These are phyloP conservation scores for Cottoperca gobio DNA, from an alignment of 2,797 vertebrate genomes.

Conservation along the genomic window DNA sequence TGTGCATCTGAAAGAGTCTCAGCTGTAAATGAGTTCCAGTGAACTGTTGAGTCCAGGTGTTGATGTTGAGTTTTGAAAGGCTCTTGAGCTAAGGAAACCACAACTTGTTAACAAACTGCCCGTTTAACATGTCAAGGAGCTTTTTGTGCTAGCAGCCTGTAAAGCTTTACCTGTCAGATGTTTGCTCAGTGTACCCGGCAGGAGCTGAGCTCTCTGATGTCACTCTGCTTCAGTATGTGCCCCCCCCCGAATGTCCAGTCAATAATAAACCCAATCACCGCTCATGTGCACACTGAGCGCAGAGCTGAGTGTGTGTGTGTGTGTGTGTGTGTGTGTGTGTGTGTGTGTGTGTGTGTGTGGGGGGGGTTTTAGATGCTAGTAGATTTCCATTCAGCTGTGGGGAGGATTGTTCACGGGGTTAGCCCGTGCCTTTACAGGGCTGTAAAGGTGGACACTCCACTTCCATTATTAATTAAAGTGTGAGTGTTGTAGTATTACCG, in stretches of 20 bases:
- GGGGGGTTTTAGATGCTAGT: conserved; percentile 26
- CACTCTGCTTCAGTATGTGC: neutral
- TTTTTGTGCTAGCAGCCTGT: neutral
- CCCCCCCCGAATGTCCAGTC: conserved; percentile 49
- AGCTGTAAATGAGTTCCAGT: neutral
- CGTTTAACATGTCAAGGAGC: neutral
- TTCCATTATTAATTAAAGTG: no score
- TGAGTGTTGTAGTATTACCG: no score
- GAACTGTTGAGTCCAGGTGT: no score
- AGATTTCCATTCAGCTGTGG: conserved; percentile 49
- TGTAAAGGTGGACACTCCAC: no score
- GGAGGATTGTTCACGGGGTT: conserved; percentile 11
- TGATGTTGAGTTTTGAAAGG: neutral
- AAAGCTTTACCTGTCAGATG: neutral
- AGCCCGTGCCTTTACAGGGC: no score
- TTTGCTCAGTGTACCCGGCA: neutral
- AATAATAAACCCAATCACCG: conserved; percentile 64
- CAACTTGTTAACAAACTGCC: neutral
- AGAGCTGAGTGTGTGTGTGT: neutral
- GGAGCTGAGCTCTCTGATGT: neutral
- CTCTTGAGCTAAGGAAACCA: neutral
- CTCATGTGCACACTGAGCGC: conserved; percentile 1
- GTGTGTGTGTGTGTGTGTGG: neutral
- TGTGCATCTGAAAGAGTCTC: no score
- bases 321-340: neutral